Evolutionary conservation across 2,888 invertebrate genomes (phyloP), one percentile per base, ranked within the genome.

Genomic region (Nebria salina): DNA sequence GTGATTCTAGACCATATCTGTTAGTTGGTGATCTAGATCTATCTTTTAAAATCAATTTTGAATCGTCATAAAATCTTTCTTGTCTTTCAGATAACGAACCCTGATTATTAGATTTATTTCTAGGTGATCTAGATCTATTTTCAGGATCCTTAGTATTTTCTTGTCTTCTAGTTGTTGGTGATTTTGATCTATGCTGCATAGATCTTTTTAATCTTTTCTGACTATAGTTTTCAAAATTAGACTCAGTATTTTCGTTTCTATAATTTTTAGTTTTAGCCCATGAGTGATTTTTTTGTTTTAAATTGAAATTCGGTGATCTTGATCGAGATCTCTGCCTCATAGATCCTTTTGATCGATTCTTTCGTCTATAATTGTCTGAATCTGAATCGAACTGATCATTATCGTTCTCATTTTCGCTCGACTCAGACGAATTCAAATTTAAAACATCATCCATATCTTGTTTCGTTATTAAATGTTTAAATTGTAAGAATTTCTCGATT

Each of bases 401-500:
- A 42, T 83, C 82, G 9, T 82, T 85, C 8, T 83, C 84, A 75
- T 84, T 85, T 20, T 72, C 72, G 72, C 43, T 72, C 3, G 68
- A 68, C 13, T 79, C 75, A 1, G 73, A 42, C 13, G 41, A 65
- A 25, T 74, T 75, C 86, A 86, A 25, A 88, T 87, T 86, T 89
- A 89, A 84, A 84, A 89, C 87, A 83, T 89, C 87, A 76, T 87
- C 84, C 79, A 89, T 83, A 83, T 89, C 89, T 72, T 86, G 83
- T 83, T 88, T 87, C 1, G 87, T 91, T 20, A 91, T 86, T 86
- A 90, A 88, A 83, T 91, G 91, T 86, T 92, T 92, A 0, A 95
- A 88, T 83, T 93, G 92, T 86, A 92, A 94, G 82, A 94, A 92
- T 86, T 94, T 95, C 83, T 92, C 92, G 84, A 94, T 93, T 77